phyloP scores from a whole-genome alignment of 2,113 vertebrate genomes.

The Nanorana parkeri region DNA sequence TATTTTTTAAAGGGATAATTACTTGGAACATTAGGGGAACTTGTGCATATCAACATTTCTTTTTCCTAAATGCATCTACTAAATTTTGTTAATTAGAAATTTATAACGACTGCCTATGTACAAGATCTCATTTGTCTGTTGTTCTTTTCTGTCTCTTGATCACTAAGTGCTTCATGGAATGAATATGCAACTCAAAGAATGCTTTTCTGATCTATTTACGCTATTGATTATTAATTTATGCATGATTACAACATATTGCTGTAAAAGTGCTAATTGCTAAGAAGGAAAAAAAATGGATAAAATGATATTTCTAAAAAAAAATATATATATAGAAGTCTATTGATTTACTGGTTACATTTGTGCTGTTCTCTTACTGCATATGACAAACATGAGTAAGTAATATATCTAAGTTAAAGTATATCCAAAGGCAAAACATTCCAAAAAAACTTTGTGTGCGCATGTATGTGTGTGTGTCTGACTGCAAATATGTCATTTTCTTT shows the following conservation, averaged over 20 bases:
- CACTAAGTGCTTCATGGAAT: conserved; percentile 56
- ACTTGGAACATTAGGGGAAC: conserved; percentile 24
- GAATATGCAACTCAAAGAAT: conserved; percentile 56
- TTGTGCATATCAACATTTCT: conserved; percentile 6
- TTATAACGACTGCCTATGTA: background rate
- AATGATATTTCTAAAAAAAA: conserved; percentile 38
- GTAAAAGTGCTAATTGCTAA: conserved; percentile 55
- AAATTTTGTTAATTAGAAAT: conserved; percentile 15
- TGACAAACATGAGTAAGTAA: too few relatives aligned
- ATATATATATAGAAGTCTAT: background rate
- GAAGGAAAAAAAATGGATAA: conserved; percentile 21
- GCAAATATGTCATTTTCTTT: too few relatives aligned
- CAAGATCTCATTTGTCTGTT: background rate
- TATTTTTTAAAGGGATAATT: conserved; percentile 27
- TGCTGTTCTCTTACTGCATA: background rate
- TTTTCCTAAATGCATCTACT: conserved; percentile 28
- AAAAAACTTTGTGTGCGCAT: too few relatives aligned
- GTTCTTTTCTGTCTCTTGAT: conserved; percentile 21
- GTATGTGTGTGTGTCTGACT: too few relatives aligned
- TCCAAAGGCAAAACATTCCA: too few relatives aligned
- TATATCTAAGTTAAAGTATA: too few relatives aligned
- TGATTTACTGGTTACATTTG: conserved; percentile 9
- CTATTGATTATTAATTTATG: conserved; percentile 39
- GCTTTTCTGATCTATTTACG: conserved; percentile 31
- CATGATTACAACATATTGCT: conserved; percentile 58